Percentiles rank a stretch among this genome's conserved stretches.
These are phyloP conservation scores for Carassius auratus DNA, from an alignment of 2,113 vertebrate species.

Conservation along the genomic window DNA sequence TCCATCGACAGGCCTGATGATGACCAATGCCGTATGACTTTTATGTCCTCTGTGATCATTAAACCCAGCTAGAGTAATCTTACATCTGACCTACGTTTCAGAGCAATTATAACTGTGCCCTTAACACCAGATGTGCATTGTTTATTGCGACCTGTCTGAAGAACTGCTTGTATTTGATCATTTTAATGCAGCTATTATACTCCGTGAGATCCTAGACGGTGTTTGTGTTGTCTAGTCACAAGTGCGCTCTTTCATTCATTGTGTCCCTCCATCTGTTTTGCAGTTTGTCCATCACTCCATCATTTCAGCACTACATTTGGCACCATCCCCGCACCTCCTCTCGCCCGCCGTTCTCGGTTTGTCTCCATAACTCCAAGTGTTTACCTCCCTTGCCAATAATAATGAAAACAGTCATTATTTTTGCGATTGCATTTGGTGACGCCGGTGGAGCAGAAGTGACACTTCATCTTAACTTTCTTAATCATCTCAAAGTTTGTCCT, in stretches of 20 bases:
- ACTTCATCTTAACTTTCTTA: slow-evolving; percentile 23
- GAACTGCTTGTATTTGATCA: slow-evolving; percentile 11
- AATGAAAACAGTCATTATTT: slow-evolving; percentile 13
- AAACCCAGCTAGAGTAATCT: background rate
- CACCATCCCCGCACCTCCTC: slow-evolving; percentile 55
- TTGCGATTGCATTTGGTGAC: background rate
- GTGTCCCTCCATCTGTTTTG: slow-evolving; percentile 39
- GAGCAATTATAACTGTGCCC: slow-evolving; percentile 6
- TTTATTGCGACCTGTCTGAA: slow-evolving; percentile 15
- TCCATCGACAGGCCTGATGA: background rate
- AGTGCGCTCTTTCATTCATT: slow-evolving; percentile 32
- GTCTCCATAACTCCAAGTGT: slow-evolving; percentile 20
- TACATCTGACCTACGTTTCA: slow-evolving; percentile 11
- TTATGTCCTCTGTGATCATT: slow-evolving; percentile 16
- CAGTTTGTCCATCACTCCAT: slow-evolving; percentile 60
- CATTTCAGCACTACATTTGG: slow-evolving; percentile 60
- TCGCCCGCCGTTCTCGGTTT: slow-evolving; percentile 31
- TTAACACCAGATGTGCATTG: slow-evolving; percentile 33
- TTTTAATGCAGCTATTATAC: slow-evolving; percentile 2
- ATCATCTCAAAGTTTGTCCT: slow-evolving; percentile 20
- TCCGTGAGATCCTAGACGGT: background rate
- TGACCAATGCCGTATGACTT: background rate
- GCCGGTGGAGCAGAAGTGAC: background rate
- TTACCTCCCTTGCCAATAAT: slow-evolving; percentile 24
- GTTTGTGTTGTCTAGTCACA: slow-evolving; percentile 25